phyloP scores from a whole-genome alignment of 2,888 invertebrate species.

The Elysia crispata region DNA sequence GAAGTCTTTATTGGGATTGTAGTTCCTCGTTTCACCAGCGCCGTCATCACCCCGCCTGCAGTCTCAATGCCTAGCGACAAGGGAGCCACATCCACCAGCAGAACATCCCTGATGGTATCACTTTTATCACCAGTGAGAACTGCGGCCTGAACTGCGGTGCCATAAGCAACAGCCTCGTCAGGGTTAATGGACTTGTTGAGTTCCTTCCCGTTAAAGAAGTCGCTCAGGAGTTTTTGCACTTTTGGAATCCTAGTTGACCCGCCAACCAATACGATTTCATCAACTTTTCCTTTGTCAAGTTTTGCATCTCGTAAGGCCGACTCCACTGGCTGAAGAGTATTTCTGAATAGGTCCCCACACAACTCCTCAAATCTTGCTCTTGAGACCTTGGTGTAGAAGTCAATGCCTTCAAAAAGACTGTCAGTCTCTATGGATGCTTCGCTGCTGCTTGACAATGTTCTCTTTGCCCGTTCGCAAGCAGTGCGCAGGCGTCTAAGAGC shows the following conservation, averaged over 20 bases:
- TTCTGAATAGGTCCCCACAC: conserved; percentile 94
- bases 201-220: conserved; percentile 84
- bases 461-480: conserved; percentile 85
- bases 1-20: conserved; percentile 75
- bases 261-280: conserved; percentile 84
- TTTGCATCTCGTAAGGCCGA: conserved; percentile 95
- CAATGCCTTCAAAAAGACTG: conserved; percentile 93
- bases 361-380: conserved; percentile 96
- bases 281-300: conserved; percentile 88
- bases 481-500: conserved; percentile 92
- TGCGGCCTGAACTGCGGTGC: conserved; percentile 72
- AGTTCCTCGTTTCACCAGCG: conserved; percentile 65
- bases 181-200: conserved; percentile 97
- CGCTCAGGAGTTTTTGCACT: conserved; percentile 93
- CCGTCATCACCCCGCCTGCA: conserved; percentile 72
- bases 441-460: conserved; percentile 79
- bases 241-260: conserved; percentile 98
- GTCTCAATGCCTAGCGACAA: conserved; percentile 81
- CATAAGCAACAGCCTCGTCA: conserved; percentile 94
- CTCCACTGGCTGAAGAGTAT: conserved; percentile 96
- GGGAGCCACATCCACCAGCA: conserved; percentile 83
- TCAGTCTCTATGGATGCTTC: conserved; percentile 89
- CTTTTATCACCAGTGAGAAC: conserved; percentile 85
- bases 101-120: conserved; percentile 87
- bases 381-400: conserved; percentile 95